A percentile compares a stretch with the other conserved stretches of the same genome.
Conservation (phyloP, 1,140 invertebrate genomes). For the Chymomyza costata region DNA sequence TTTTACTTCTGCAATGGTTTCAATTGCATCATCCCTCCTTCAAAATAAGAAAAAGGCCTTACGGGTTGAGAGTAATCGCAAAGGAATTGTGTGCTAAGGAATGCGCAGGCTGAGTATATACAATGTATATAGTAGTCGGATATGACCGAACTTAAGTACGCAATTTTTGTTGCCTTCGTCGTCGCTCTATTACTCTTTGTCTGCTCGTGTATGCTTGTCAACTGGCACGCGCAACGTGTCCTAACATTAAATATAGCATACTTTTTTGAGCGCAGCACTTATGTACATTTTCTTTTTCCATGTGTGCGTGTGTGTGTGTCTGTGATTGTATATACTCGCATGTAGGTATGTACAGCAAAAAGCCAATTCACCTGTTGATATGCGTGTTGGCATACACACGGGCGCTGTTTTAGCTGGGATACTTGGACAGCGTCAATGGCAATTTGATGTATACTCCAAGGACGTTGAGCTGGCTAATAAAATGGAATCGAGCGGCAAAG, state of each 20-base stretch:
- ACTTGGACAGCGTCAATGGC: constrained; percentile 97
- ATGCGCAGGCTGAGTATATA: too few relatives aligned
- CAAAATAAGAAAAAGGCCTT: too few relatives aligned
- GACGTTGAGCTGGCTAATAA: constrained; percentile 98
- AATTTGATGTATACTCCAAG: constrained; percentile 98
- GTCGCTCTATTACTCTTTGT: background rate
- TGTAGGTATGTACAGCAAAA: constrained; percentile 94
- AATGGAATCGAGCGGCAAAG: constrained; percentile 97
- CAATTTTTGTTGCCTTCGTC: background rate
- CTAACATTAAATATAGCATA: too few relatives aligned
- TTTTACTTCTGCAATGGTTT: too few relatives aligned
- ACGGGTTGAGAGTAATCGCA: too few relatives aligned
- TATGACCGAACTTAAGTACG: too few relatives aligned
- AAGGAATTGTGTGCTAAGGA: too few relatives aligned
- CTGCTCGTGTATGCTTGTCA: background rate
- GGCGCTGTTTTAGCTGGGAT: constrained; percentile 97
- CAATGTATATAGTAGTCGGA: too few relatives aligned
- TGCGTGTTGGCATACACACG: constrained; percentile 98
- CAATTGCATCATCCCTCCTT: too few relatives aligned
- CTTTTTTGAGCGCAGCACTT: constrained; percentile 4
- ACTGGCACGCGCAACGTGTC: too few relatives aligned
- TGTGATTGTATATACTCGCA: constrained; percentile 8
- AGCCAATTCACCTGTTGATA: constrained; percentile 96
- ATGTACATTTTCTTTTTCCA: background rate
- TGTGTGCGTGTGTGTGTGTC: background rate